Evolutionary conservation across 2,797 vertebrate species (phyloP).

Genomic region (Nyctalus aviator): DNA sequence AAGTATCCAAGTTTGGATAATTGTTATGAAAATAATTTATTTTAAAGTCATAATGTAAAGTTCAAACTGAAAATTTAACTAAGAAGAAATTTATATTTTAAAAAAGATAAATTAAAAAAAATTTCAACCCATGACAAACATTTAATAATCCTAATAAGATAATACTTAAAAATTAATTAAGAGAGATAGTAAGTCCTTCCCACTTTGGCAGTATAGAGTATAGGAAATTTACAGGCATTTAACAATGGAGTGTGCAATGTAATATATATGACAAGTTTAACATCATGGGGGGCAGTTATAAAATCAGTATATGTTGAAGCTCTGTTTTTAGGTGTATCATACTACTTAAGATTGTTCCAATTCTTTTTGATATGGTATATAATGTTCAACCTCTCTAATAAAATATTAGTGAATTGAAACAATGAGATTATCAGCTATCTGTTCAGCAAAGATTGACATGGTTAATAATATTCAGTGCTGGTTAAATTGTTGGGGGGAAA

Average conservation of each 20-base stretch:
- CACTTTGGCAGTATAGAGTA: neutral
- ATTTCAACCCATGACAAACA: neutral
- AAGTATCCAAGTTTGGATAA: neutral
- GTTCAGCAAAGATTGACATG: neutral
- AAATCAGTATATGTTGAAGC: no score
- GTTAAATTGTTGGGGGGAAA: neutral
- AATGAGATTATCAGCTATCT: neutral
- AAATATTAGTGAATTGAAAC: neutral
- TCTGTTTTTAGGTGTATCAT: no score
- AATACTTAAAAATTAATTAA: neutral
- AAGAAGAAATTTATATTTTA: neutral
- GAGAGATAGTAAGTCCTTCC: neutral
- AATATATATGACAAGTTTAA: no score
- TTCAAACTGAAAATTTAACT: neutral
- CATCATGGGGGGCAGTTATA: no score
- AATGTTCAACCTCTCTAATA: neutral
- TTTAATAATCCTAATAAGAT: neutral
- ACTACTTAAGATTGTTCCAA: no score
- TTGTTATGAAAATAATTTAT: slow-evolving; percentile 19
- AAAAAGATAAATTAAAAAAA: neutral
- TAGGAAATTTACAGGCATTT: neutral
- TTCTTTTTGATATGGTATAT: no score
- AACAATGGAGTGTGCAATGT: neutral
- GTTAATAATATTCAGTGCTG: neutral
- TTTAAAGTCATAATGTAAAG: neutral